These are phyloP conservation scores for Cynocephalus volans DNA, from an alignment of 2,113 vertebrate genomes.

Conservation along the genomic window DNA sequence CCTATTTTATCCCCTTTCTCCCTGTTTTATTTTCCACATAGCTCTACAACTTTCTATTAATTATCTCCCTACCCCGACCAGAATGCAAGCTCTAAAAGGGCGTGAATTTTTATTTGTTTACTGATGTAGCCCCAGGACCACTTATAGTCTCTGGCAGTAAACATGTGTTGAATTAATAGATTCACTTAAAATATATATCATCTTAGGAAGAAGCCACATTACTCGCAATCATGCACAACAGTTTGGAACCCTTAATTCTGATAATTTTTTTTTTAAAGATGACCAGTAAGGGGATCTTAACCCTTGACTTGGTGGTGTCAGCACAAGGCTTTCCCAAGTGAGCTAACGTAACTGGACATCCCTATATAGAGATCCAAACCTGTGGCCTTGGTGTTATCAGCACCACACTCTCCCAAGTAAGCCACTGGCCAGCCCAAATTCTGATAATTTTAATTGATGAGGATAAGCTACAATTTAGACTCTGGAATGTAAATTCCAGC, in stretches of 20 bases:
- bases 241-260: constrained; percentile 2
- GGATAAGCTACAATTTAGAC: not conserved
- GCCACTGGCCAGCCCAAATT: too few relatives aligned
- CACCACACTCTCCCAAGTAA: too few relatives aligned
- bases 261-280: too few relatives aligned
- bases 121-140: not conserved
- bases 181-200: not conserved
- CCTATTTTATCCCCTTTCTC: not conserved
- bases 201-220: constrained; percentile 29
- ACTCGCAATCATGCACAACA: constrained; percentile 18
- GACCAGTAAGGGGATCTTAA: too few relatives aligned
- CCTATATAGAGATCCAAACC: too few relatives aligned
- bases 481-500: not conserved
- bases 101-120: constrained; percentile 24
- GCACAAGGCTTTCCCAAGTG: too few relatives aligned
- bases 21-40: not conserved
- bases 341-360: too few relatives aligned
- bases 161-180: not conserved
- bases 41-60: not conserved
- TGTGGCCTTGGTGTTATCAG: too few relatives aligned
- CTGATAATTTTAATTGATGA: not conserved
- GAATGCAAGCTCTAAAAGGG: not conserved
- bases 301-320: too few relatives aligned
- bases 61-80: not conserved
- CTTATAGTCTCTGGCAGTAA: not conserved